Conservation (phyloP, 1,140 invertebrate genomes). For the Brachionus manjavacas region DNA sequence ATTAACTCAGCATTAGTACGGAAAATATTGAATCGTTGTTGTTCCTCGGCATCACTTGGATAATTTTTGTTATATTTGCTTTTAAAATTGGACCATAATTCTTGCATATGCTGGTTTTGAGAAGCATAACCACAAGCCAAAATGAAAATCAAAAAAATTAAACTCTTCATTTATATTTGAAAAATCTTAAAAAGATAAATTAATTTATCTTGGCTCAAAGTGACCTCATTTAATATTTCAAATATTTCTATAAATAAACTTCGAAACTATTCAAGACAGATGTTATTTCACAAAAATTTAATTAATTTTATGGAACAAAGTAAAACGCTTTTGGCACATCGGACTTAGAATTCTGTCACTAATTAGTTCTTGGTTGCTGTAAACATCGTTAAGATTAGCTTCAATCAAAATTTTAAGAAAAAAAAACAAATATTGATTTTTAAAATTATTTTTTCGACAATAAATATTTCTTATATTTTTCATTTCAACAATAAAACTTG, state of each 20-base stretch:
- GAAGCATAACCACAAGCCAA: neutral
- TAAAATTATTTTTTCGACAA: neutral
- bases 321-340: neutral
- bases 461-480: neutral
- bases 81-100: neutral
- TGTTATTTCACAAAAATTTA: neutral
- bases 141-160: neutral
- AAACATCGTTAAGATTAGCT: neutral
- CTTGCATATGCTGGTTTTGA: neutral
- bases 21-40: neutral
- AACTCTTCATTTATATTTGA: neutral
- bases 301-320: neutral
- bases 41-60: neutral
- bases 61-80: neutral
- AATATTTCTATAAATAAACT: neutral
- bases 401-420: neutral
- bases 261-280: neutral
- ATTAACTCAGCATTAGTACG: neutral
- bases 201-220: neutral
- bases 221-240: neutral
- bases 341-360: neutral
- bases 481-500: neutral
- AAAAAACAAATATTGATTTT: constrained; percentile 1
- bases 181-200: neutral
- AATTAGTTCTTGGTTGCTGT: neutral